A percentile compares a stretch with the other conserved stretches of the same genome.
Evolutionary conservation across 2,888 invertebrate genomes (phyloP).

Genomic region (Biston betularia): DNA sequence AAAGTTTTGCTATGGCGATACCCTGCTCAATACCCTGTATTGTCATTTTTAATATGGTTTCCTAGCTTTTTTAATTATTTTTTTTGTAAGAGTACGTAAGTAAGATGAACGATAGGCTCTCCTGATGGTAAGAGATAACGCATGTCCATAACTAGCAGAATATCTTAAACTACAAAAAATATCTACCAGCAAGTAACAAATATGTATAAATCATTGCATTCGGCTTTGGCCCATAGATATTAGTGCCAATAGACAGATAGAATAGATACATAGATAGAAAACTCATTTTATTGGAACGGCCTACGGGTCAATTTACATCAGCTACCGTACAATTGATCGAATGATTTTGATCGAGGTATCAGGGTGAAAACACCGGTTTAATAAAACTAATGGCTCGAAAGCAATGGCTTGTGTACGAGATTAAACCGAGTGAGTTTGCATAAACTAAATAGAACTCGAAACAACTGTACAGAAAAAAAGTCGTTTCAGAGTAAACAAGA

Average conservation of each 20-base stretch:
- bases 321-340: constrained; percentile 16
- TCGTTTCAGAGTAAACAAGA: too few relatives aligned
- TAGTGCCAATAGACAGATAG: too few relatives aligned
- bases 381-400: constrained; percentile 44
- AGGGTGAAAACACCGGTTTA: constrained; percentile 39
- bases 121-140: too few relatives aligned
- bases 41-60: not conserved
- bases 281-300: constrained; percentile 12
- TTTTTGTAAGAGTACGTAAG: too few relatives aligned
- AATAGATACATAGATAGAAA: too few relatives aligned
- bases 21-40: too few relatives aligned
- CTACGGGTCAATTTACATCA: constrained; percentile 29
- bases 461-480: not conserved
- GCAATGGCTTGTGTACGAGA: constrained; percentile 34
- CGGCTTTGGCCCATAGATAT: not conserved
- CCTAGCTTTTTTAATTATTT: too few relatives aligned
- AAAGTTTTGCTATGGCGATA: too few relatives aligned
- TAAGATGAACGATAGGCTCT: too few relatives aligned
- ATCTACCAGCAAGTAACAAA: not conserved
- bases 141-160: too few relatives aligned
- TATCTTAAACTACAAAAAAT: too few relatives aligned
- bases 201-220: not conserved
- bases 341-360: constrained; percentile 39
- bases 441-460: constrained; percentile 16
- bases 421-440: constrained; percentile 35